phyloP scores from a whole-genome alignment of 2,888 invertebrate genomes.

The Xanthostigma xanthostigma region DNA sequence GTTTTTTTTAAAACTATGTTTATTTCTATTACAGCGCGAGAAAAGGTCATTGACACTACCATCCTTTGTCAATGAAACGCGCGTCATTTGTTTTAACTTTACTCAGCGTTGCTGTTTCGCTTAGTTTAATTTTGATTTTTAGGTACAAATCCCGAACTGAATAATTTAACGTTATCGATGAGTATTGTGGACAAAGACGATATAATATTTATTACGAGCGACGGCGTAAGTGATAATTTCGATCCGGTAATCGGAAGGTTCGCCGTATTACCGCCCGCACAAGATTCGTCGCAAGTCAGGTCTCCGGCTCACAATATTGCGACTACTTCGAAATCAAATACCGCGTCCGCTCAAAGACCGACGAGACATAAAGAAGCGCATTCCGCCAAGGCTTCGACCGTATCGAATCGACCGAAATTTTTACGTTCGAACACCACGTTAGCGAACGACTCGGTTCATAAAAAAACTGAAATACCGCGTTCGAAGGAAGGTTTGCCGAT shows the following conservation, averaged over 20 bases:
- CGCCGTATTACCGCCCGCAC: slow-evolving; percentile 35
- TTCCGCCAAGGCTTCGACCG: neutral
- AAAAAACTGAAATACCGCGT: slow-evolving; percentile 23
- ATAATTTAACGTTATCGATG: slow-evolving; percentile 73
- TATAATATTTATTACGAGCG: slow-evolving; percentile 76
- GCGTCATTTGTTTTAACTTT: too few relatives aligned
- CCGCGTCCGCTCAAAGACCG: slow-evolving; percentile 5
- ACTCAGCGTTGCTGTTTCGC: neutral
- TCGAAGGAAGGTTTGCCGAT: slow-evolving; percentile 42
- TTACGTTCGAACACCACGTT: slow-evolving; percentile 28
- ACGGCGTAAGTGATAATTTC: slow-evolving; percentile 81
- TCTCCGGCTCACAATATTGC: neutral
- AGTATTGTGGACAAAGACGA: slow-evolving; percentile 66
- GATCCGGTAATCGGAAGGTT: slow-evolving; percentile 85
- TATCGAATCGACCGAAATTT: slow-evolving; percentile 14
- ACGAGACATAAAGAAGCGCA: slow-evolving; percentile 2
- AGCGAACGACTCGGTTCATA: slow-evolving; percentile 17
- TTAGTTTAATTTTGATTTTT: neutral
- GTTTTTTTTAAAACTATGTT: too few relatives aligned
- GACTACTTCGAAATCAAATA: slow-evolving; percentile 23
- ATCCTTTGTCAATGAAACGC: too few relatives aligned
- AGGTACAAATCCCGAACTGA: slow-evolving; percentile 59
- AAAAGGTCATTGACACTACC: too few relatives aligned
- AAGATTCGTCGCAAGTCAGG: slow-evolving; percentile 21
- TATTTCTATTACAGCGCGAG: too few relatives aligned